These are phyloP conservation scores for Buceros bicornis DNA, from an alignment of 2,797 vertebrate genomes.

Conservation along the genomic window DNA sequence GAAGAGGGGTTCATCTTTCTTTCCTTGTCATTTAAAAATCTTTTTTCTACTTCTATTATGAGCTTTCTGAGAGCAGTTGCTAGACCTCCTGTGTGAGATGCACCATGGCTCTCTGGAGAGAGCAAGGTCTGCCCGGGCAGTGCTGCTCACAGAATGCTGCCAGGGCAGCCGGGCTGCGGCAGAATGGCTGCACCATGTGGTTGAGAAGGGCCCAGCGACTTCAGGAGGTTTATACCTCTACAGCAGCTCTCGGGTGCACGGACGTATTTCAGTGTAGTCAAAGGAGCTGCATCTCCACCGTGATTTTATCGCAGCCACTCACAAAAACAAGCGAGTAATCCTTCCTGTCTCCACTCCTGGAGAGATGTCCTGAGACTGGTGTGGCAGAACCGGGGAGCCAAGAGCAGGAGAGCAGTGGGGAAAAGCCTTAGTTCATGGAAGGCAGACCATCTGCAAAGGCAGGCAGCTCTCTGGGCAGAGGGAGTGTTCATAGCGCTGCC, in stretches of 20 bases:
- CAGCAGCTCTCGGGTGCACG: neutral
- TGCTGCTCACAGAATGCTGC: neutral
- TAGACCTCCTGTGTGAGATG: neutral
- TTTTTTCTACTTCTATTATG: too few relatives aligned
- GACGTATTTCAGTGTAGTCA: neutral
- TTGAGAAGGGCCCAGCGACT: neutral
- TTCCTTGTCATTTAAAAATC: neutral
- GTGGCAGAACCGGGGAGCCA: neutral
- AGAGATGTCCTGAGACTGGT: neutral
- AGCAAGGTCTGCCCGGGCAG: neutral
- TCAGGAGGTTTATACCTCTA: neutral
- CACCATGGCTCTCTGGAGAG: neutral
- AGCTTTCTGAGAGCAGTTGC: neutral
- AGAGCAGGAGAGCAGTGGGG: neutral
- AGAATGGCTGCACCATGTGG: rapidly evolving
- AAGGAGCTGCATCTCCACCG: neutral
- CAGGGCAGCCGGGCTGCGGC: neutral
- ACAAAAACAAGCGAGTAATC: neutral
- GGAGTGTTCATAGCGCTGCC: neutral
- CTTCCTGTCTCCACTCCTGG: neutral
- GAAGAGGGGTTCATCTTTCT: neutral
- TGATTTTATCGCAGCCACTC: neutral
- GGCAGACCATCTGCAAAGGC: neutral
- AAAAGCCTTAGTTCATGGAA: too few relatives aligned
- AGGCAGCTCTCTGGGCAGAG: neutral